Evolutionary conservation across 2,888 invertebrate genomes (phyloP).

Genomic region (Luperina nickerlii): DNA sequence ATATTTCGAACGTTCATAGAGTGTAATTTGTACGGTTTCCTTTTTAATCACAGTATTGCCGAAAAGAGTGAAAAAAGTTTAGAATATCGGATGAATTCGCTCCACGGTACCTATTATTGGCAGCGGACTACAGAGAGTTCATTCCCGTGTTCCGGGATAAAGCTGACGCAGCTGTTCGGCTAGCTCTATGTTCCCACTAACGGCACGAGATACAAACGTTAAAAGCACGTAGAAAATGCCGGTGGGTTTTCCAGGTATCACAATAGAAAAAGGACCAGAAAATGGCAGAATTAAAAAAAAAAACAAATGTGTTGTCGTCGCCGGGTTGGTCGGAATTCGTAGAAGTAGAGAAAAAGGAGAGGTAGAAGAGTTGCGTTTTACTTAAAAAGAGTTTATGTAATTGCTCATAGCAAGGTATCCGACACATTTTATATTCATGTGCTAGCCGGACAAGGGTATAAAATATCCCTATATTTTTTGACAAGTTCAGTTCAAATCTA

Average conservation of each 20-base stretch:
- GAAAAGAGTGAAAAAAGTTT: neutral
- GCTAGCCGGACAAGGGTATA: neutral
- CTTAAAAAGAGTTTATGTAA: neutral
- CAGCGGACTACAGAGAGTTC: conserved; percentile 38
- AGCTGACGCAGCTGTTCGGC: conserved; percentile 55
- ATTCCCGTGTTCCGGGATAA: conserved; percentile 49
- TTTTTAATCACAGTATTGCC: conserved; percentile 3
- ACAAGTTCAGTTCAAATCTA: too few species aligned
- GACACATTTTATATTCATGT: neutral
- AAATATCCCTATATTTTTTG: too few species aligned
- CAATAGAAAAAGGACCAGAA: neutral
- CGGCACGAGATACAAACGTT: conserved; percentile 23
- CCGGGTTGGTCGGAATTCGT: neutral
- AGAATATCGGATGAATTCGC: conserved; percentile 5
- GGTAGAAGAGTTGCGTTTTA: neutral
- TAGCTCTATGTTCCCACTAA: conserved; percentile 43
- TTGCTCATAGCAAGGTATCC: neutral
- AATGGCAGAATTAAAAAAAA: neutral
- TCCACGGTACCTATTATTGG: conserved; percentile 20
- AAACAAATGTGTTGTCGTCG: neutral
- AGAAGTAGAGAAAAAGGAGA: neutral
- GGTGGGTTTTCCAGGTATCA: conserved; percentile 13
- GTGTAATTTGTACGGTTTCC: neutral
- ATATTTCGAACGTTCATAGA: neutral
- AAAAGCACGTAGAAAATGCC: conserved; percentile 32